Base-by-base conservation (phyloP, 2,888 invertebrate genomes). In the Platycheirus rosarum region DNA sequence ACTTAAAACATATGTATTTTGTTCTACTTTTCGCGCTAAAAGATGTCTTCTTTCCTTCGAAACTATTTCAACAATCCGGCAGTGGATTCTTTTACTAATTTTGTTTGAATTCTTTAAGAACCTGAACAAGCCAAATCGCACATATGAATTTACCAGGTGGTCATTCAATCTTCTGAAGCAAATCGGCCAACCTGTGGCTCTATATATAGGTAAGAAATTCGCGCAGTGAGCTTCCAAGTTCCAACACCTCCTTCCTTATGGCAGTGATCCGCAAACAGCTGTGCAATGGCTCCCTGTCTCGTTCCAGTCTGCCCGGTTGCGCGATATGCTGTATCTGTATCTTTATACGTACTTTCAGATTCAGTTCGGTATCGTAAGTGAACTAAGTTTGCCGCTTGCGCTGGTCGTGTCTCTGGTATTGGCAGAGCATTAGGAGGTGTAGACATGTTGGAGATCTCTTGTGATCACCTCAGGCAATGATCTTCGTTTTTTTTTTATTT, bases 91-190 rank as follows among this genome's bases (percentile, higher is more conserved):
- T 40, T 60, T 16, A n/a, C n/a, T 7, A 60, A 29, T 42, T 26
- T 29, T 5, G 37, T 37, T 16, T 6, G 8, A 20, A 37, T 53
- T 57, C 37, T 23, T 40, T 14, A 2, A 40, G 14, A 35, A 53
- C 16, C 29, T 53, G 6, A 29, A 46, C 69, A 53, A 75, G 69
- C 75, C 75, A 73, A 78, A 37, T 73, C 66, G 49, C 48, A 68
- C 57, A 46, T 73, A 62, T 68, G 77, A 71, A 77, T 82, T 68
- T 73, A 55, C 82, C 63, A 77, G 71, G 49, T 71, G 62, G 48
- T 77, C 82, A 77, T 82, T 57, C 51, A 69, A 74, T 78, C 73
- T 78, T 84, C 84, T 84, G 84, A 84, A 32, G 73, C 69, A 74
- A 53, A 84, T 73, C 65, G 57, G 40, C 69, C 23, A 70, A 74